These are phyloP conservation scores for Myocastor coypus DNA, from an alignment of 2,113 vertebrate species.

Conservation along the genomic window DNA sequence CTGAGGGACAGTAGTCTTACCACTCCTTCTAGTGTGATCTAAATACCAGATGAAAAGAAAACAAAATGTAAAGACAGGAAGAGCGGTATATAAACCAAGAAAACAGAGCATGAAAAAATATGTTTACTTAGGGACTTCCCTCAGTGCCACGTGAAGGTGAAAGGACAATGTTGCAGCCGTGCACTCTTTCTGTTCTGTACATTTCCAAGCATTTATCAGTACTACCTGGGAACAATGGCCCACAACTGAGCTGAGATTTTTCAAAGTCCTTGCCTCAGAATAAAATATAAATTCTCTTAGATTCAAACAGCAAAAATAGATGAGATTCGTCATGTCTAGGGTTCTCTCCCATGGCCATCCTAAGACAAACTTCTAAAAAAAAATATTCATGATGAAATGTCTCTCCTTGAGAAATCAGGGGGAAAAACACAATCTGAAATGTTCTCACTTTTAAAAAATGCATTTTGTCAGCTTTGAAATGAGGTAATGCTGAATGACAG, in stretches of 20 bases:
- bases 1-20: background rate
- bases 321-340: background rate
- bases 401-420: constrained; percentile 31
- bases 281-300: background rate
- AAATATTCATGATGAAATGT: background rate
- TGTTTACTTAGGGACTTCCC: background rate
- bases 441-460: constrained; percentile 1
- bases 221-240: background rate
- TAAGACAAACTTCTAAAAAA: background rate
- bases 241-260: background rate
- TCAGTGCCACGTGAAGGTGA: background rate
- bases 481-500: background rate
- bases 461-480: background rate
- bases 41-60: constrained; percentile 15
- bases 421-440: constrained; percentile 24
- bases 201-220: background rate
- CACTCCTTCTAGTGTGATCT: background rate
- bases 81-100: background rate
- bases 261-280: background rate
- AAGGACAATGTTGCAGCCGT: background rate
- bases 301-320: constrained; percentile 31
- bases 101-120: background rate
- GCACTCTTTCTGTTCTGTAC: background rate
- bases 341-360: background rate
- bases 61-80: background rate